A percentile compares a stretch with the other conserved stretches of the same genome.
Evolutionary conservation across 2,113 vertebrate species (phyloP).

Genomic region (Helogale parvula): DNA sequence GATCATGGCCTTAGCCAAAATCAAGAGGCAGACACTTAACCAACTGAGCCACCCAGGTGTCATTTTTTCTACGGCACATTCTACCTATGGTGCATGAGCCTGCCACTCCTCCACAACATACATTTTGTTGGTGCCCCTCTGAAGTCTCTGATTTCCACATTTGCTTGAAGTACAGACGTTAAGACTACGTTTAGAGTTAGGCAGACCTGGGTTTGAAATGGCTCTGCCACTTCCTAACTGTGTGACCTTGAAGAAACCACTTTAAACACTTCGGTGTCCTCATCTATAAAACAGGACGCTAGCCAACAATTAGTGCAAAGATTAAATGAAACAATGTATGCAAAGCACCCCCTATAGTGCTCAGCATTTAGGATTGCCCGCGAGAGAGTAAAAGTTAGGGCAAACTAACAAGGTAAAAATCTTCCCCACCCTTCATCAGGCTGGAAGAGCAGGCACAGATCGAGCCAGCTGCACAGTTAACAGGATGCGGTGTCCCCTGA

Average conservation of each 20-base stretch:
- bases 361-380: slow-evolving; percentile 39
- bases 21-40: too few species aligned
- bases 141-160: slow-evolving; percentile 34
- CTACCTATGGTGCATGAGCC: not conserved
- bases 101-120: not conserved
- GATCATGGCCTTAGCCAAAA: too few species aligned
- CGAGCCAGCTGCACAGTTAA: slow-evolving; percentile 66
- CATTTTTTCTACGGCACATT: not conserved
- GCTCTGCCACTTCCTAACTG: not conserved
- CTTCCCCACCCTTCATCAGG: slow-evolving; percentile 46
- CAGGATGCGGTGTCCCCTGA: slow-evolving; percentile 65
- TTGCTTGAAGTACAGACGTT: not conserved
- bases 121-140: slow-evolving; percentile 25
- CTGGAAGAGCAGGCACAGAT: slow-evolving; percentile 63
- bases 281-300: slow-evolving; percentile 29
- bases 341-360: not conserved
- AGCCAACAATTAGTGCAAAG: slow-evolving; percentile 17
- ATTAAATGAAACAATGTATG: slow-evolving; percentile 38
- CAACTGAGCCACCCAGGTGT: too few species aligned
- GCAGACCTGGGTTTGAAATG: not conserved
- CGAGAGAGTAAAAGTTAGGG: slow-evolving; percentile 59
- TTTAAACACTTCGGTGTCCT: not conserved
- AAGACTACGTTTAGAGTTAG: not conserved
- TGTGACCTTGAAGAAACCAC: not conserved
- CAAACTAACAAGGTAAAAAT: slow-evolving; percentile 70